Evolutionary conservation across 2,113 vertebrate genomes (phyloP).

Genomic region (Gasterosteus nipponicus): DNA sequence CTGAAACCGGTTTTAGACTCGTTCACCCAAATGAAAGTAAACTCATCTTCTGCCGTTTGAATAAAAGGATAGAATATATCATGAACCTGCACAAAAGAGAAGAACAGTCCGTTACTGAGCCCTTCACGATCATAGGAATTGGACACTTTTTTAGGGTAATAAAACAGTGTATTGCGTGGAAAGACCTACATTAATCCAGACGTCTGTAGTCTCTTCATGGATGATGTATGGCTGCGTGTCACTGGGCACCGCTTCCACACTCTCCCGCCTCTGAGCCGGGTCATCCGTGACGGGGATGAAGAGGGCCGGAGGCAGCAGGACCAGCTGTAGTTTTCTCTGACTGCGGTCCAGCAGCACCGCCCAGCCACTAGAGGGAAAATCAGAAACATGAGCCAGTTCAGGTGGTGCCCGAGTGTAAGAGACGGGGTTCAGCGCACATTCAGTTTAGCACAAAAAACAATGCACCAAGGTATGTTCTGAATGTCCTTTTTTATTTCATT

Average conservation of each 20-base stretch:
- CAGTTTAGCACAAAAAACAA: neutral
- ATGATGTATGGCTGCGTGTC: slow-evolving; percentile 88
- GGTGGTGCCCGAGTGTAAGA: neutral
- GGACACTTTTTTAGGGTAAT: neutral
- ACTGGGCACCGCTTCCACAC: slow-evolving; percentile 85
- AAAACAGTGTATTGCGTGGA: neutral
- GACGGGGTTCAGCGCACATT: neutral
- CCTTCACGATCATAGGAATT: neutral
- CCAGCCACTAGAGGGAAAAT: slow-evolving; percentile 85
- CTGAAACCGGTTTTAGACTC: slow-evolving; percentile 95
- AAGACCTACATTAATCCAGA: slow-evolving; percentile 94
- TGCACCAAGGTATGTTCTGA: neutral
- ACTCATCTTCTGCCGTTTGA: slow-evolving; percentile 88
- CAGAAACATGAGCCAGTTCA: neutral
- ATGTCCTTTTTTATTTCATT: neutral
- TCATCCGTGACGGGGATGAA: slow-evolving; percentile 88
- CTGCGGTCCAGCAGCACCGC: slow-evolving; percentile 94
- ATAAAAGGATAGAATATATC: slow-evolving; percentile 97
- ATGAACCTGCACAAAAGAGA: slow-evolving; percentile 84
- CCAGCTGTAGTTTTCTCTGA: slow-evolving; percentile 91
- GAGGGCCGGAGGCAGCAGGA: slow-evolving; percentile 89
- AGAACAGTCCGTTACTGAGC: neutral
- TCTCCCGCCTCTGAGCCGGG: slow-evolving; percentile 84
- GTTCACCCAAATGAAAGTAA: slow-evolving; percentile 92
- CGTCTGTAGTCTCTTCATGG: slow-evolving; percentile 93